A percentile compares a stretch with the other conserved stretches of the same genome.
These are phyloP conservation scores for Cosmia trapezina DNA, from an alignment of 2,888 invertebrate genomes.

Conservation along the genomic window DNA sequence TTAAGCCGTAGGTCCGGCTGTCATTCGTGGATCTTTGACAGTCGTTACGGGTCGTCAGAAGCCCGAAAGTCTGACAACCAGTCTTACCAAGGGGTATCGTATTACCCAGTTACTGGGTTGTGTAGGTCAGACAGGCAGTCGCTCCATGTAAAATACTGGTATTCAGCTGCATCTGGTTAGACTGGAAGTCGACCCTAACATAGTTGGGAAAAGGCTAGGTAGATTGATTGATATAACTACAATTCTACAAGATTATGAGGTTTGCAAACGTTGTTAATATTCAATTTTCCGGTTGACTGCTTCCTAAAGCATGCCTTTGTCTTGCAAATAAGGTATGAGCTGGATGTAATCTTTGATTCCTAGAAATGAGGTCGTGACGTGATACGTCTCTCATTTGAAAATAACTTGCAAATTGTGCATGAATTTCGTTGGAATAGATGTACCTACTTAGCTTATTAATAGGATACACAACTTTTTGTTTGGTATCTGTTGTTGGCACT, in stretches of 20 bases:
- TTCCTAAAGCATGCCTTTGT: constrained; percentile 7
- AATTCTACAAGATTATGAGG: background rate
- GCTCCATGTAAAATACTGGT: too few relatives aligned
- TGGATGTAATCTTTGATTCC: constrained; percentile 13
- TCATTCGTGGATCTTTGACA: too few relatives aligned
- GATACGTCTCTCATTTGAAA: background rate
- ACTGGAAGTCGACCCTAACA: too few relatives aligned
- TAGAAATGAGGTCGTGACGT: constrained; percentile 12
- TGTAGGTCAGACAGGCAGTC: too few relatives aligned
- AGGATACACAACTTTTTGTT: background rate
- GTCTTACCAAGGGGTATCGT: too few relatives aligned
- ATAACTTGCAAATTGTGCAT: constrained; percentile 14
- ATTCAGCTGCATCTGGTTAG: too few relatives aligned
- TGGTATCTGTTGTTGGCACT: background rate
- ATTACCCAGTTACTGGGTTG: too few relatives aligned
- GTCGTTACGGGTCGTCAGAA: too few relatives aligned
- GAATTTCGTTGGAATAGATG: background rate
- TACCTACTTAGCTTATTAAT: background rate
- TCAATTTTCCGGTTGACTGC: constrained; percentile 4
- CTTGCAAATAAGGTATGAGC: constrained; percentile 15
- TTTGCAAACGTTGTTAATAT: constrained; percentile 12
- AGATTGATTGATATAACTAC: too few relatives aligned
- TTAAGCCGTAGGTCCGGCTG: too few relatives aligned
- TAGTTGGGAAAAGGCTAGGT: too few relatives aligned
- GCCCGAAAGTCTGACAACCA: too few relatives aligned